Base-by-base conservation (phyloP, 2,797 vertebrate species). In the Lerista edwardsae region DNA sequence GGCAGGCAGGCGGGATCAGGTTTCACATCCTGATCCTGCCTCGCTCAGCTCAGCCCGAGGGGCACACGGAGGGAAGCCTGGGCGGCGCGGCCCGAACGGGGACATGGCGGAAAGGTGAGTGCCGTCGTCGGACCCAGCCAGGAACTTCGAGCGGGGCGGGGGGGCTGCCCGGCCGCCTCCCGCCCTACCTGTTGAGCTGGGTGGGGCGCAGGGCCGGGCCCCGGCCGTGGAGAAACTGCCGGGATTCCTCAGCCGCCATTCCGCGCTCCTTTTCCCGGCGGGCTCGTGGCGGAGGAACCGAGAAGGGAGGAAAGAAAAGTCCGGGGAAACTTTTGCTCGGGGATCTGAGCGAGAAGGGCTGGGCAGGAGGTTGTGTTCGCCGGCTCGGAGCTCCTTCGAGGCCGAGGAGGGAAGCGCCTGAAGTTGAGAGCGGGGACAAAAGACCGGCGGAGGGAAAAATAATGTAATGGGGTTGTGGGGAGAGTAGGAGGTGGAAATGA, bases 41-140 rank as follows among this genome's bases (percentile, higher is more conserved):
- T 69, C 23, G 62, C 69, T 47, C 39, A 12, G 9, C 47, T 75
- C 72, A 69, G 51, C 72, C 79, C 23, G 73, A 71, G 84, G 73
- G 73, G 55, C 64, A 14, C 61, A 12, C 36, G 39, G 39, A 55
- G 73, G 41, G 31, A 47, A 86, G 55, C 55, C 72, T 51, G 62
- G 79, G 64, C 47, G 65, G 36, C 29, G 68, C 84, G 77, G 84
- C 47, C 77, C 47, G 77, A 85, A 72, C 17, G 27, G 72, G 55
- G 84, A 76, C 41, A 86, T 86, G 84, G 84, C 84, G 65, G 84
- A 86, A 64, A 81, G 79, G 84, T 86, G 79, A 81, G 84, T 8
- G 36, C n/a, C 14, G 36, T 5, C 29, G 71, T 31, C 68, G 34
- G 72, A 68, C 36, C 14, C 8, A 59, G 51, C 6, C 65, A 10